Evolutionary conservation across 2,888 invertebrate genomes (phyloP).

Genomic region (Tribolium freemani): DNA sequence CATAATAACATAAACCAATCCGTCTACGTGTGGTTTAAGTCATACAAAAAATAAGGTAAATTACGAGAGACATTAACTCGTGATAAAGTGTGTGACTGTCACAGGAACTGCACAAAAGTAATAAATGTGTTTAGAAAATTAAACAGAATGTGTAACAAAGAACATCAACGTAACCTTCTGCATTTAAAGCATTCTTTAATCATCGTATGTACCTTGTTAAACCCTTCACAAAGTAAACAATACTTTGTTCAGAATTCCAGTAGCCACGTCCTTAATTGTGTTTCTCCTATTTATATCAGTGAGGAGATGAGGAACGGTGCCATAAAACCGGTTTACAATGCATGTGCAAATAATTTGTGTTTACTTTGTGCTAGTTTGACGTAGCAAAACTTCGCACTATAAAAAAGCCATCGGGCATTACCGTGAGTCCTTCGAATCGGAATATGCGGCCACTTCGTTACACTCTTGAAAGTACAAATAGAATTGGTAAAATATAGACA

Average conservation of each 20-base stretch:
- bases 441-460: slow-evolving; percentile 42
- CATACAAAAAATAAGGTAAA: neutral
- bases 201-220: neutral
- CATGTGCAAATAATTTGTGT: slow-evolving; percentile 17
- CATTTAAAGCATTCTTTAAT: neutral
- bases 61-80: neutral
- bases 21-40: neutral
- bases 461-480: slow-evolving; percentile 44
- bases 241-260: neutral
- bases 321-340: slow-evolving; percentile 19
- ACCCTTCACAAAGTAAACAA: neutral
- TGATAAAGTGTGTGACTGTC: neutral
- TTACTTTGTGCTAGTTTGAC: slow-evolving; percentile 7
- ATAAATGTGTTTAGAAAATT: neutral
- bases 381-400: neutral
- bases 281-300: neutral
- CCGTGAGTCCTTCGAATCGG: slow-evolving; percentile 25
- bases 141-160: neutral
- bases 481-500: slow-evolving; percentile 45
- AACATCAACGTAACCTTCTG: neutral
- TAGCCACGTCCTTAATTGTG: slow-evolving; percentile 11
- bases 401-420: slow-evolving; percentile 26
- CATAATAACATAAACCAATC: neutral
- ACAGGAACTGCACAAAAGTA: neutral
- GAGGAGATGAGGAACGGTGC: slow-evolving; percentile 1